phyloP scores from a whole-genome alignment of 2,888 invertebrate species.

The Caenorhabditis sp. region DNA sequence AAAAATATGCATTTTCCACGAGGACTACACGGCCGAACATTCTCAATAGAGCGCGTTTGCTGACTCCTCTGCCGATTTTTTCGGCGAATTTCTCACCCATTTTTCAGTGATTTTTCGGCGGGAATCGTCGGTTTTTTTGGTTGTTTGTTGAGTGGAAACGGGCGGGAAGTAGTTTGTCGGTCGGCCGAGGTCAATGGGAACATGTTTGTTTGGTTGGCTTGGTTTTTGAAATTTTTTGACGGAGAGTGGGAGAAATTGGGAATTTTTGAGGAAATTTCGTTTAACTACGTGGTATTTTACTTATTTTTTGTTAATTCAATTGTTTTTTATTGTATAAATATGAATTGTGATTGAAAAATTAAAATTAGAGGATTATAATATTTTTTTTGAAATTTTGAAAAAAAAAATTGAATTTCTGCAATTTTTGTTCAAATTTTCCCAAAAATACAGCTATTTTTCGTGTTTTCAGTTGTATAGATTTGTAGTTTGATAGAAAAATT shows the following conservation, averaged over 20 bases:
- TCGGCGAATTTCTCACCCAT: not conserved
- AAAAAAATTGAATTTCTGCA: too few relatives aligned
- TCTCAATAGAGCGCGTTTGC: conserved; percentile 33
- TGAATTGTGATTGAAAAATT: not conserved
- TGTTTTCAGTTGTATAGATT: too few relatives aligned
- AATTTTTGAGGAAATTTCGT: too few relatives aligned
- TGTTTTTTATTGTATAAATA: too few relatives aligned
- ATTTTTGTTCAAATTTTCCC: not conserved
- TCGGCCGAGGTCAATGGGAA: not conserved
- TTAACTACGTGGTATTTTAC: too few relatives aligned
- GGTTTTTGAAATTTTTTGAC: too few relatives aligned
- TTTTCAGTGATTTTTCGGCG: conserved; percentile 9
- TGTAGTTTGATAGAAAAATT: too few relatives aligned
- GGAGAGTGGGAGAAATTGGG: not conserved
- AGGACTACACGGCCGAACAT: conserved; percentile 10
- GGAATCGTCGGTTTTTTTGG: conserved; percentile 1
- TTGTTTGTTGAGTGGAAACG: conserved; percentile 5
- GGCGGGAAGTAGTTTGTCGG: not conserved
- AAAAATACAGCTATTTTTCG: not conserved
- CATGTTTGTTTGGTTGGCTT: conserved; percentile 2
- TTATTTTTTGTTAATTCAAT: too few relatives aligned
- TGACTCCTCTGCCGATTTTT: conserved; percentile 10
- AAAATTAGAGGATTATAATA: too few relatives aligned
- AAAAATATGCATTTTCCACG: conserved; percentile 12
- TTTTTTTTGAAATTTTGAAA: too few relatives aligned